Conservation (phyloP, 2,113 vertebrate genomes). For the Atractosteus spatula region DNA sequence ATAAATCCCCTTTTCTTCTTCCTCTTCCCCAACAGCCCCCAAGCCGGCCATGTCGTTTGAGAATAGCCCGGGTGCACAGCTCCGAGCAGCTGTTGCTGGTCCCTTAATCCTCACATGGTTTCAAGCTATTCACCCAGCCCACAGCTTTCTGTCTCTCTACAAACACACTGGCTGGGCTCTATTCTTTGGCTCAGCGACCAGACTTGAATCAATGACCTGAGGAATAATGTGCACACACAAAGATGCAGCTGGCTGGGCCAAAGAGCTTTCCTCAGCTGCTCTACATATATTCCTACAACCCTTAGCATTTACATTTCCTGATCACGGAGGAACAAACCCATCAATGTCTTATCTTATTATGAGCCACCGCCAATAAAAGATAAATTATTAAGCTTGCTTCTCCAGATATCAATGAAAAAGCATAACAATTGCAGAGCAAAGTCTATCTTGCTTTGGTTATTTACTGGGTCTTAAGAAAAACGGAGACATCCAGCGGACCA, state of each 20-base stretch:
- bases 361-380: background rate
- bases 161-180: background rate
- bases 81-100: slow-evolving; percentile 29
- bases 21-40: slow-evolving; percentile 8
- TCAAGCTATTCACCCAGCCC: background rate
- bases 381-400: too few relatives aligned
- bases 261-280: background rate
- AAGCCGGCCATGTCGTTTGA: slow-evolving; percentile 45
- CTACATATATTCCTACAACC: too few relatives aligned
- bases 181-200: background rate
- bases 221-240: background rate
- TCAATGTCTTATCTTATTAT: too few relatives aligned
- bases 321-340: too few relatives aligned
- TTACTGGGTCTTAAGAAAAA: too few relatives aligned
- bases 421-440: too few relatives aligned
- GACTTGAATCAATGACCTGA: background rate
- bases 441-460: too few relatives aligned
- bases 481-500: too few relatives aligned
- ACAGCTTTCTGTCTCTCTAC: background rate
- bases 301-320: too few relatives aligned
- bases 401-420: too few relatives aligned
- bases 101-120: slow-evolving; percentile 18
- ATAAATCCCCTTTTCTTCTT: slow-evolving; percentile 20
- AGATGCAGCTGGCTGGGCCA: background rate
- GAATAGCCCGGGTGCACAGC: slow-evolving; percentile 40